Evolutionary conservation across 2,113 vertebrate genomes (phyloP), one percentile per base, ranked within the genome.

Genomic region (Ibidorhyncha struthersii): DNA sequence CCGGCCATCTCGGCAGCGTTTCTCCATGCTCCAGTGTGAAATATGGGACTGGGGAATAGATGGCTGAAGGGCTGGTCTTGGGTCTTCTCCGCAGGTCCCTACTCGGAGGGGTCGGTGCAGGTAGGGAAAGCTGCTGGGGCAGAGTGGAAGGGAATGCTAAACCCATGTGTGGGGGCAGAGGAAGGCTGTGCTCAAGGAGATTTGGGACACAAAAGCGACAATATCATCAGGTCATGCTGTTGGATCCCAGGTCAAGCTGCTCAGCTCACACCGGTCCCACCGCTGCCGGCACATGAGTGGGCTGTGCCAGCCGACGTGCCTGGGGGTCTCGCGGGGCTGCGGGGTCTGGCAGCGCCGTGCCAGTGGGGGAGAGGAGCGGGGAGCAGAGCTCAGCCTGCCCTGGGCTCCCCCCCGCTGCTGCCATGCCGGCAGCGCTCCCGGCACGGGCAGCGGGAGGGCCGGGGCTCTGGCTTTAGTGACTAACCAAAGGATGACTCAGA

Each of bases 281-380:
- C 0, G 2, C 52, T 29, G 29, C 38, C 1, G 3, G 77, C 30
- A 13, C 0, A 0, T 3, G 26, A 43, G 58, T 0, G 4, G 26
- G 26, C 26, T 45, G 53, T 47, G 43, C 50, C 30, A 52, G 30
- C 8, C 3, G 5, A 0, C 12, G 38, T 17, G 30, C 30, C 49
- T 0, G 2, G 2, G 56, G 26, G 32, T 45, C n/a, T 76, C 4
- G 0, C 0, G 1, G 63, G 40, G 59, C 59, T 0, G 0, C 2
- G 23, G 87, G 36, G 49, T 26, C 29, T 36, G 67, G 19, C 20
- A 8, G 6, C 1, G 22, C 65, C 1, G 4, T 4, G 0, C 36
- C 34, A 66, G 4, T 17, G 43, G 27, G n/a, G 70, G 21, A 76
- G n/a, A 65, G 90, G 45, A 52, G 72, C 40, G 25, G 72, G 55